phyloP scores from a whole-genome alignment of 1,140 invertebrate genomes.

The Lerema accius region DNA sequence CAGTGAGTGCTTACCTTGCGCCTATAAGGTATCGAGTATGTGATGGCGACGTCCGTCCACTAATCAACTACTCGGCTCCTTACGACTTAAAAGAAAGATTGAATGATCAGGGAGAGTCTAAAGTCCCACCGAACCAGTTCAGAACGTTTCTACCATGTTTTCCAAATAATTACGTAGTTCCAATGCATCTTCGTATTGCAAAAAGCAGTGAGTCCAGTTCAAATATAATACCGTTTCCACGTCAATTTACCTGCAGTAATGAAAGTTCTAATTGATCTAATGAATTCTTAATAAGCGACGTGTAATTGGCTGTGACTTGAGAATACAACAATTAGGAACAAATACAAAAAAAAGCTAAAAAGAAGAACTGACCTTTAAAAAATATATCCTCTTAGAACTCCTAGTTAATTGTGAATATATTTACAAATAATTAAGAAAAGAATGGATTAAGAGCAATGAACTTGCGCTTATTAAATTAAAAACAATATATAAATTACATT shows the following conservation, averaged over 20 bases:
- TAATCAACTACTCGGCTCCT: slow-evolving; percentile 16
- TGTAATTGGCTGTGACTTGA: no score
- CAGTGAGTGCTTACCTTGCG: slow-evolving; percentile 1
- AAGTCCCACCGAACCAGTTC: slow-evolving; percentile 37
- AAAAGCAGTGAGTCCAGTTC: slow-evolving; percentile 19
- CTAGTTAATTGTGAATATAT: no score
- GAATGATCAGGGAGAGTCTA: slow-evolving; percentile 44
- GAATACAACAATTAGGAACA: no score
- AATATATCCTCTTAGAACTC: no score
- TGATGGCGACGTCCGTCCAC: slow-evolving; percentile 20
- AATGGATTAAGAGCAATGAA: no score
- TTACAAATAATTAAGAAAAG: no score
- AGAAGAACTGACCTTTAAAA: no score
- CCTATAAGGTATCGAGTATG: slow-evolving; percentile 19
- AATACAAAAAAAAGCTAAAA: no score
- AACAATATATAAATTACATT: no score
- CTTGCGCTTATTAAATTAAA: no score
- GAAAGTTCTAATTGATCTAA: slow-evolving; percentile 5
- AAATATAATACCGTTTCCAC: slow-evolving; percentile 15
- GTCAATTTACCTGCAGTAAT: slow-evolving; percentile 5
- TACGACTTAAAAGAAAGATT: slow-evolving; percentile 37
- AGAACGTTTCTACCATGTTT: slow-evolving; percentile 41
- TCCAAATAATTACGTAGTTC: slow-evolving; percentile 49
- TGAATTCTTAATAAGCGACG: background rate
- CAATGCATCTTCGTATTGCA: slow-evolving; percentile 24